Evolutionary conservation across 2,113 vertebrate species (phyloP).

Genomic region (Tragelaphus strepsiceros): DNA sequence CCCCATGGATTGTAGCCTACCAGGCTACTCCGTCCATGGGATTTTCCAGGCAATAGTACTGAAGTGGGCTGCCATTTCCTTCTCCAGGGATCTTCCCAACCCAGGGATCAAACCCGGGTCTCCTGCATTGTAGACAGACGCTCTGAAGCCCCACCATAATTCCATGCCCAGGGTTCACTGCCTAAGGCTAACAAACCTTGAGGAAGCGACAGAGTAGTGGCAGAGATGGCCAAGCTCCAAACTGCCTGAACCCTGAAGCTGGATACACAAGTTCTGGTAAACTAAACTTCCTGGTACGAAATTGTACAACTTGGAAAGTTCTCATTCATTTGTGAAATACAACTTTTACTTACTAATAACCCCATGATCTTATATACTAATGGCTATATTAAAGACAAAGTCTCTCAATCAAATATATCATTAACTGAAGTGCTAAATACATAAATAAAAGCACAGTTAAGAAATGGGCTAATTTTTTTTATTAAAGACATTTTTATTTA

Average conservation of each 20-base stretch:
- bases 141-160: not conserved
- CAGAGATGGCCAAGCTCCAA: not conserved
- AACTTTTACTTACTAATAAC: not conserved
- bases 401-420: not conserved
- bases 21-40: too few species aligned
- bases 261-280: not conserved
- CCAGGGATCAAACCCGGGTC: too few species aligned
- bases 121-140: too few species aligned
- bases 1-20: too few species aligned
- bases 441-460: conserved; percentile 11
- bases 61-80: too few species aligned
- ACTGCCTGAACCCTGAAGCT: not conserved
- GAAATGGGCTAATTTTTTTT: not conserved
- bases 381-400: not conserved
- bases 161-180: not conserved
- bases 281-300: not conserved
- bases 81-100: too few species aligned
- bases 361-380: not conserved
- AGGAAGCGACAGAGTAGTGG: not conserved
- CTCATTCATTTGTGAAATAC: not conserved
- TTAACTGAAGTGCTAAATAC: not conserved
- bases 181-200: not conserved
- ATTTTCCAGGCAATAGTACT: too few species aligned
- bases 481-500: not conserved
- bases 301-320: not conserved